These are phyloP conservation scores for Glaucomys volans DNA, from an alignment of 2,113 vertebrate species.

Conservation along the genomic window DNA sequence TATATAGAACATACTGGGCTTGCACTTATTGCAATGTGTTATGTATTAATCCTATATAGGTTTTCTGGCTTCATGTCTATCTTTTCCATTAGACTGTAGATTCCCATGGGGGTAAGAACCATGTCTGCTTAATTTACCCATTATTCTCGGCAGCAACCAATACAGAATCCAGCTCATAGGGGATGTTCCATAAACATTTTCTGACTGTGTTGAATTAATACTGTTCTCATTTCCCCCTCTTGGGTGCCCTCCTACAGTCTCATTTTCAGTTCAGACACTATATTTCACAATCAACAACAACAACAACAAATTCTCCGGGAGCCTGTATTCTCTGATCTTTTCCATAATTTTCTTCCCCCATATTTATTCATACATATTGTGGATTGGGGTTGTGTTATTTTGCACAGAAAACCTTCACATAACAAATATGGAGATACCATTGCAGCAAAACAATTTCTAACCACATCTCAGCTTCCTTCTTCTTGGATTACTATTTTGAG, in stretches of 20 bases:
- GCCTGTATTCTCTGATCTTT: not conserved
- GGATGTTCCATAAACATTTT: not conserved
- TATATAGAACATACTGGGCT: not conserved
- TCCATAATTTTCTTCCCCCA: not conserved
- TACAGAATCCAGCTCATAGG: not conserved
- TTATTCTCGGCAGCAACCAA: not conserved
- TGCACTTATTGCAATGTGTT: not conserved
- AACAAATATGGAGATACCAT: not conserved
- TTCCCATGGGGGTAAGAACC: not conserved
- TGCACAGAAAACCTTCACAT: conserved; percentile 46
- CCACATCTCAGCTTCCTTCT: conserved; percentile 44
- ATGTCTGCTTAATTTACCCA: not conserved
- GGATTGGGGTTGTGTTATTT: not conserved
- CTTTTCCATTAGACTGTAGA: not conserved
- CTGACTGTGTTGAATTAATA: not conserved
- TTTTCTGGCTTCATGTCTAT: not conserved
- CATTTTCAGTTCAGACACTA: not conserved
- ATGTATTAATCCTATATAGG: not conserved
- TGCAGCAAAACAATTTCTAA: conserved; percentile 69
- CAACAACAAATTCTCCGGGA: not conserved
- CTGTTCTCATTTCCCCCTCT: not conserved
- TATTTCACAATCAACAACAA: not conserved
- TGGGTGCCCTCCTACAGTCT: not conserved
- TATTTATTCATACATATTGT: not conserved
- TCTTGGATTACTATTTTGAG: conserved; percentile 43